A percentile compares a stretch with the other conserved stretches of the same genome.
Evolutionary conservation across 2,113 vertebrate species (phyloP).

Genomic region (Argyrosomus japonicus): DNA sequence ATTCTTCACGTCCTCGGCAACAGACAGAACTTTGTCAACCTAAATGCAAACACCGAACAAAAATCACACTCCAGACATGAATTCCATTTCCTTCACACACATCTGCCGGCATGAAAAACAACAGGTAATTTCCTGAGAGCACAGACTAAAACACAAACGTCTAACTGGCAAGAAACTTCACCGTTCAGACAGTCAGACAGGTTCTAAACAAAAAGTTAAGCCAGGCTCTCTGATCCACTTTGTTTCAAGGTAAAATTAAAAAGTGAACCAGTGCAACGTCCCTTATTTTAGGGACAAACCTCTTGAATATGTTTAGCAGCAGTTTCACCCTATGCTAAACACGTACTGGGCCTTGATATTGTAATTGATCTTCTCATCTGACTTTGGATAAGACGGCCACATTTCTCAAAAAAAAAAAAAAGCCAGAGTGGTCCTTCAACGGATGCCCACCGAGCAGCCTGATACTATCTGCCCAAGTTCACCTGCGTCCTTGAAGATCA

Average conservation of each 20-base stretch:
- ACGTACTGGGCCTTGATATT: conserved; percentile 5
- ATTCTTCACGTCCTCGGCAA: conserved; percentile 95
- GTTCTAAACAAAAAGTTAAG: not conserved
- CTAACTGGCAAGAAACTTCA: not conserved
- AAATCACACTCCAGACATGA: not conserved
- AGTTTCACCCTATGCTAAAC: not conserved
- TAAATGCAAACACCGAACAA: conserved; percentile 48
- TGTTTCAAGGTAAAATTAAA: not conserved
- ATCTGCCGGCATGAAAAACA: not conserved
- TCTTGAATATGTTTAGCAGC: not conserved
- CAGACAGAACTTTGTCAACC: conserved; percentile 89
- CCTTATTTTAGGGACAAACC: not conserved
- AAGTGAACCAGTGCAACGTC: not conserved
- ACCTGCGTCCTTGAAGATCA: conserved; percentile 34
- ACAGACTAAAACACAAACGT: not conserved
- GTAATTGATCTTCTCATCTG: conserved; percentile 23
- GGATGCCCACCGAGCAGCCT: not conserved
- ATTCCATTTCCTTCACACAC: not conserved
- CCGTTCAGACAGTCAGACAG: not conserved
- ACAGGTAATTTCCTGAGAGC: not conserved
- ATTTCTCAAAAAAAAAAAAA: not conserved
- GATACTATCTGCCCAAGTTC: conserved; percentile 31
- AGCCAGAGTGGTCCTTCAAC: not conserved
- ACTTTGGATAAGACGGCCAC: not conserved
- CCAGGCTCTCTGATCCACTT: not conserved